Conservation (phyloP, 1,140 invertebrate genomes). For the Bathynomus jamesi region DNA sequence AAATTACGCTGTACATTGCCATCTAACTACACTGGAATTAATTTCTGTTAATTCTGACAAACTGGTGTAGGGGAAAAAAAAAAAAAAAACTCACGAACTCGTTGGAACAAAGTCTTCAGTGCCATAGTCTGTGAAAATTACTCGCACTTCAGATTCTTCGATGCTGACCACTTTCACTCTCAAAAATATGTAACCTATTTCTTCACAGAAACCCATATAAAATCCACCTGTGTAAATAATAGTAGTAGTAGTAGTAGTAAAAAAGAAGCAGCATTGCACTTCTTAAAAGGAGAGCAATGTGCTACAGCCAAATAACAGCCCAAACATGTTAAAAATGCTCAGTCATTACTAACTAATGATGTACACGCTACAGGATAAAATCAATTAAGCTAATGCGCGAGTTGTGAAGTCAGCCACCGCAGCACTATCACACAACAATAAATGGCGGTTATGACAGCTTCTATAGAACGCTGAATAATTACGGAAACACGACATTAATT, state of each 20-base stretch:
- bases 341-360: neutral
- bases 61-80: neutral
- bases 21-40: neutral
- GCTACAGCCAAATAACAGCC: too few relatives aligned
- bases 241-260: neutral
- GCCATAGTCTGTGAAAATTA: neutral
- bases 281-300: too few relatives aligned
- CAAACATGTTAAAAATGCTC: too few relatives aligned
- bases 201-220: neutral
- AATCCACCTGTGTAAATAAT: neutral
- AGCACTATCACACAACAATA: neutral
- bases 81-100: neutral
- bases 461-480: neutral
- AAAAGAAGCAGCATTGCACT: too few relatives aligned
- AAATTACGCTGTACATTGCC: too few relatives aligned
- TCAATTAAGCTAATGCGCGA: too few relatives aligned
- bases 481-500: neutral
- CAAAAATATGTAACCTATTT: neutral
- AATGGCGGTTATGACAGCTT: neutral
- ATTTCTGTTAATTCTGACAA: neutral
- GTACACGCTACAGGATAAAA: neutral
- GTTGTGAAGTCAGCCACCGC: too few relatives aligned
- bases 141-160: neutral
- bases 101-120: neutral
- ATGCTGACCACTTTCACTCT: neutral